Conservation (phyloP, 2,888 invertebrate species). For the Philaethria dido region DNA sequence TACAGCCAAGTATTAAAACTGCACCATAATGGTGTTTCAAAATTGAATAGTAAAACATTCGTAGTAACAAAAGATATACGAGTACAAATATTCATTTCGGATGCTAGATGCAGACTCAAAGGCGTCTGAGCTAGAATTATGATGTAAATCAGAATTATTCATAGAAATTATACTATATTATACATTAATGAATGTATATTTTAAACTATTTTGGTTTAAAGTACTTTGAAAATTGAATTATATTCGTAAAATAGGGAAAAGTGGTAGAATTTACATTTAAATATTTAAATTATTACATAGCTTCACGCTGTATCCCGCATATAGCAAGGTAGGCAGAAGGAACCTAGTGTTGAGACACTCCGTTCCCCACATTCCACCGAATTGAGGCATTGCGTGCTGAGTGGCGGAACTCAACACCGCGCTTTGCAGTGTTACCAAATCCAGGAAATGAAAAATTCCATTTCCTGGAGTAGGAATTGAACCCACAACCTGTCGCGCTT, state of each 20-base stretch:
- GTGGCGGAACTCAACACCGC: too few species aligned
- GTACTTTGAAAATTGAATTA: background rate
- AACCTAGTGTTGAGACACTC: too few species aligned
- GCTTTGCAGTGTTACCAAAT: too few species aligned
- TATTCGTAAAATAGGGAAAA: background rate
- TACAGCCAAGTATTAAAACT: background rate
- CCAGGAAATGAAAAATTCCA: too few species aligned
- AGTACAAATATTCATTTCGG: conserved; percentile 10
- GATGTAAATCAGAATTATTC: conserved; percentile 21
- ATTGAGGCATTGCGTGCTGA: too few species aligned
- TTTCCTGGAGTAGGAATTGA: too few species aligned
- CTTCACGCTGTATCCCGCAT: too few species aligned
- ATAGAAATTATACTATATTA: background rate
- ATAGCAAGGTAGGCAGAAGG: too few species aligned
- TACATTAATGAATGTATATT: conserved; percentile 6
- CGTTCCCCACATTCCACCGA: too few species aligned
- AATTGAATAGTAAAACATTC: conserved; percentile 5
- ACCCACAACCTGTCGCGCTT: too few species aligned
- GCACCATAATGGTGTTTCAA: background rate
- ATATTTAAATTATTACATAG: too few species aligned
- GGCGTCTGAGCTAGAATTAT: conserved; percentile 18
- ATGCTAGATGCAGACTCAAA: conserved; percentile 18
- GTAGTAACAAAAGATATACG: conserved; percentile 3
- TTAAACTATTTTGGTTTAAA: background rate
- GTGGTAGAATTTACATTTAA: background rate